phyloP scores from a whole-genome alignment of 2,797 vertebrate genomes.

The Melanitta fusca region DNA sequence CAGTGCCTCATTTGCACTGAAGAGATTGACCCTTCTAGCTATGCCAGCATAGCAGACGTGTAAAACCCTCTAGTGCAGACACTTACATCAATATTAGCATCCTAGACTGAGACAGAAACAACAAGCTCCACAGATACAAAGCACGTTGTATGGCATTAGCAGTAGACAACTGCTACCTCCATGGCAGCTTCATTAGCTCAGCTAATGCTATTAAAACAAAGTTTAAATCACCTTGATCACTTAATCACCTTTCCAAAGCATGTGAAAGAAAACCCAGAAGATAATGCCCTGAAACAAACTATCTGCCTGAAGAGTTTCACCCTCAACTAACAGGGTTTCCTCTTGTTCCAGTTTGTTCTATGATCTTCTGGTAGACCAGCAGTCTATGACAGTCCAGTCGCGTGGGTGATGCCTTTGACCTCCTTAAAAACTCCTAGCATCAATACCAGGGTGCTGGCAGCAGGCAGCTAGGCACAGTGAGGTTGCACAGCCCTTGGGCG shows the following conservation, averaged over 20 bases:
- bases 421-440: neutral
- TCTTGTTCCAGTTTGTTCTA: neutral
- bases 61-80: neutral
- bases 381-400: accelerated
- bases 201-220: neutral
- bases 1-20: neutral
- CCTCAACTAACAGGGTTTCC: neutral
- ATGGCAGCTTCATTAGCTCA: neutral
- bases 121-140: neutral
- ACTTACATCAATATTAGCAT: accelerated
- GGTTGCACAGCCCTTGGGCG: neutral
- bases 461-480: accelerated
- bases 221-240: neutral
- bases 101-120: neutral
- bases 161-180: neutral
- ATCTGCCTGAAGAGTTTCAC: neutral
- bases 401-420: neutral
- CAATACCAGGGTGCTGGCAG: neutral
- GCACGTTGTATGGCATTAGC: neutral
- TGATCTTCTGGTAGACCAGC: neutral
- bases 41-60: neutral
- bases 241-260: neutral
- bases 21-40: neutral
- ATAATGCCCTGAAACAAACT: neutral
- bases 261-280: neutral